phyloP scores from a whole-genome alignment of 92 coral and sea anemone genomes.

The Metridium senile region DNA sequence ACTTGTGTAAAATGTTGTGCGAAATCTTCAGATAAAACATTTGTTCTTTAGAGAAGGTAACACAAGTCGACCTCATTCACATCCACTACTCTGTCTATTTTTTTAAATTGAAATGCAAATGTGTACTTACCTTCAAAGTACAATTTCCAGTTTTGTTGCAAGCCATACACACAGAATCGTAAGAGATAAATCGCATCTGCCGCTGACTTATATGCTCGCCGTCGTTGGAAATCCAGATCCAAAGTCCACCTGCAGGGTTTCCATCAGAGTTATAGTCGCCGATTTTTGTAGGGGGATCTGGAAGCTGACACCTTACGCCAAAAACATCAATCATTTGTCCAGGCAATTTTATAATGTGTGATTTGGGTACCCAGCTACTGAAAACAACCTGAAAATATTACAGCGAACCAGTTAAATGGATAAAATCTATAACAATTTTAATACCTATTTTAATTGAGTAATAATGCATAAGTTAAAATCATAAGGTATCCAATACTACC shows the following conservation, averaged over 20 bases:
- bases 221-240: slow-evolving; percentile 52
- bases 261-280: slow-evolving; percentile 41
- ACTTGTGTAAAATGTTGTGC: too few species aligned
- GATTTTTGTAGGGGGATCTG: slow-evolving; percentile 51
- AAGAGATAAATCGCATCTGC: slow-evolving; percentile 49
- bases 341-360: slow-evolving; percentile 21
- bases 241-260: slow-evolving; percentile 55
- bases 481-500: too few species aligned
- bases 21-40: too few species aligned
- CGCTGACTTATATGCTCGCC: slow-evolving; percentile 36
- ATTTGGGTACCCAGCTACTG: slow-evolving; percentile 46
- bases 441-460: too few species aligned
- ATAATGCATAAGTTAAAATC: too few species aligned
- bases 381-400: too few species aligned
- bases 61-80: not conserved
- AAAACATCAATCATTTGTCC: slow-evolving; percentile 47
- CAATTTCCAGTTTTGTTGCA: slow-evolving; percentile 52
- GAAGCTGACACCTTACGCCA: slow-evolving; percentile 55
- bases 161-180: slow-evolving; percentile 58
- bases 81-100: not conserved
- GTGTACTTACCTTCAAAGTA: slow-evolving; percentile 40
- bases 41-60: too few species aligned
- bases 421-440: too few species aligned
- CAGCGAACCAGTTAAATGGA: too few species aligned
- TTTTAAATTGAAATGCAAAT: not conserved